Evolutionary conservation across 2,888 invertebrate genomes (phyloP), one percentile per base, ranked within the genome.

Genomic region (Spicauda simplicius): DNA sequence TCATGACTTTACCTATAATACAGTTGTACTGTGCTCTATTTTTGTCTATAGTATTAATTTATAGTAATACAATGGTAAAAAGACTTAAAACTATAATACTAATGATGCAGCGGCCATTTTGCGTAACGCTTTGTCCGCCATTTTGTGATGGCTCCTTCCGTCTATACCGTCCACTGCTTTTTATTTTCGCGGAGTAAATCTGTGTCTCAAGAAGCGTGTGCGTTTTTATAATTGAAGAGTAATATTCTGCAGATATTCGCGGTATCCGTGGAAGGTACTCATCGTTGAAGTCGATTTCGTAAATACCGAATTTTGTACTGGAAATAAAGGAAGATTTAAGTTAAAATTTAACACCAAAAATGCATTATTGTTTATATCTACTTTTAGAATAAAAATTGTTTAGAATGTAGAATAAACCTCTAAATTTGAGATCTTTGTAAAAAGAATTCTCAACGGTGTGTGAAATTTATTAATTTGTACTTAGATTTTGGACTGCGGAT

Each of bases 211-310:
- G 69, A 7, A 78, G 66, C 0, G 77, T 67, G 10, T 71, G 72
- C 0, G 62, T 71, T 33, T 72, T 73, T 25, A 80, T 77, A 18
- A 84, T 65, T 8, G 74, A 73, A 0, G 76, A 74, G 81, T 86
- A 94, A 64, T 90, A 94, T 50, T 80, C 74, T 19, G 74, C 71
- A 0, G 76, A 74, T 3, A 69, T 61, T 4, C 79, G 74, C 0
- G 75, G 70, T 0, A 69, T 73, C 12, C 82, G 70, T 0, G 70
- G 75, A 0, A 73, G 70, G 0, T 71, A 56, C 0, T 73, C 70
- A 20, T 76, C 68, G 0, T 68, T 67, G n/a, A 78, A 74, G 60
- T 81, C 72, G 10, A 81, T 76, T 2, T 70, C 70, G 45, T 79
- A 81, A 0, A 82, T 72, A 0, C 82, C 82, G 54, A 74, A 81